Base-by-base conservation (phyloP, 2,113 vertebrate genomes). In the Morone chrysops region DNA sequence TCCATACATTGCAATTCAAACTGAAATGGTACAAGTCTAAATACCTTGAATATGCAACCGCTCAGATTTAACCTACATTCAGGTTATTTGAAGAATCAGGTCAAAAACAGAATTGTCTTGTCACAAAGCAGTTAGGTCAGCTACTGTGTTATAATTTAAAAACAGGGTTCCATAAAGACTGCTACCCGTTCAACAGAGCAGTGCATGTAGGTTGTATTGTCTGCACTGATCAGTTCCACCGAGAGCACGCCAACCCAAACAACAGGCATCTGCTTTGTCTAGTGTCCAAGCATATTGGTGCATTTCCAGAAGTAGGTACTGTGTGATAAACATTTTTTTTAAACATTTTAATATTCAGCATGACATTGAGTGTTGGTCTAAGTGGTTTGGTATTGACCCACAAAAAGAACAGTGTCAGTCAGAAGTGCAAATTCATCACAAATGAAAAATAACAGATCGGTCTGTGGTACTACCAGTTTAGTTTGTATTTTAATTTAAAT, bases 331-430 rank as follows among this genome's bases (percentile, higher is more conserved):
- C 18, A 72, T 72, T 66, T 83, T 25, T 25, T 25, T 25, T 25
- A 25, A 25, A 25, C 25, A 66, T 79, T 79, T 87, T 78, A 85
- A 54, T 70, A 74, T 70, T 61, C 67, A 68, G 38, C 62, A 25
- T 73, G 67, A 77, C 67, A 84, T 70, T 85, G 53, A 70, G 47
- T 77, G 47, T 47, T 62, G 50, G 40, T 57, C 41, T 65, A 16
- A 41, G 69, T 22, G 70, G 16, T 78, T 75, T 59, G 18, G 56
- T 72, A 74, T 60, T 66, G 60, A 75, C 63, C 82, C 68, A 84
- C 66, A 91, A 75, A 80, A 22, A 70, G 2, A 31, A 0, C 16
- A 20, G n/a, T 10, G 20, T n/a, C 41, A 0, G n/a, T 75, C 53
- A 65, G 8, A 0, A 53, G 50, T 31, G 0, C 18, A 0, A 36